These are phyloP conservation scores for Andricus quercusramuli DNA, from an alignment of 2,888 invertebrate species.

Conservation along the genomic window DNA sequence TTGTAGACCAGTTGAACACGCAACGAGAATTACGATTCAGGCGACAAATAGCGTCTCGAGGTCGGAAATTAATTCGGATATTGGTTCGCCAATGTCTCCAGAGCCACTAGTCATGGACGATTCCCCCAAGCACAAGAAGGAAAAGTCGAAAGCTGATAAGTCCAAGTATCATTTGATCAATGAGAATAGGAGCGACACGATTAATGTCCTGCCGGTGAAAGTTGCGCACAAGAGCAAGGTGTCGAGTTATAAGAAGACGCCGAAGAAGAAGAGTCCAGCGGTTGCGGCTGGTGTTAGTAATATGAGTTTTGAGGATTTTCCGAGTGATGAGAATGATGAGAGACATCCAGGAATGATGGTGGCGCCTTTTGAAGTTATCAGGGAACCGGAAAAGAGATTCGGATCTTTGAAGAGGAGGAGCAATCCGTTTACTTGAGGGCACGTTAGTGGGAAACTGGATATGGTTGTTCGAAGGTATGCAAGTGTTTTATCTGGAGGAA, in stretches of 20 bases:
- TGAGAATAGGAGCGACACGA: conserved; percentile 76
- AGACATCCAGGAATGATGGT: conserved; percentile 74
- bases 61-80: conserved; percentile 58
- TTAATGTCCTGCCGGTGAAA: conserved; percentile 68
- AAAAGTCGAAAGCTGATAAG: conserved; percentile 78
- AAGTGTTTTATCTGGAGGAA: conserved; percentile 27
- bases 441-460: conserved; percentile 35
- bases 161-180: conserved; percentile 80
- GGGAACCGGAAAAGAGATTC: conserved; percentile 77
- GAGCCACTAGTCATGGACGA: conserved; percentile 70
- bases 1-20: conserved; percentile 52
- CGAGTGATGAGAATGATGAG: conserved; percentile 82
- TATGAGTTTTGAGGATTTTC: conserved; percentile 88
- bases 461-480: conserved; percentile 32
- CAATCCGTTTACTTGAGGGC: conserved; percentile 78
- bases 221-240: conserved; percentile 69
- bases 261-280: conserved; percentile 61
- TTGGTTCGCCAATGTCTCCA: conserved; percentile 69
- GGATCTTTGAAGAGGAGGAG: conserved; percentile 78
- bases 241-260: conserved; percentile 65
- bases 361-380: conserved; percentile 84
- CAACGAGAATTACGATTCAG: conserved; percentile 63
- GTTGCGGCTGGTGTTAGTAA: conserved; percentile 83
- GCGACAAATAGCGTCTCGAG: conserved; percentile 66
- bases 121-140: conserved; percentile 73